Base-by-base conservation (phyloP, 2,888 invertebrate genomes). In the Halictus ligatus region DNA sequence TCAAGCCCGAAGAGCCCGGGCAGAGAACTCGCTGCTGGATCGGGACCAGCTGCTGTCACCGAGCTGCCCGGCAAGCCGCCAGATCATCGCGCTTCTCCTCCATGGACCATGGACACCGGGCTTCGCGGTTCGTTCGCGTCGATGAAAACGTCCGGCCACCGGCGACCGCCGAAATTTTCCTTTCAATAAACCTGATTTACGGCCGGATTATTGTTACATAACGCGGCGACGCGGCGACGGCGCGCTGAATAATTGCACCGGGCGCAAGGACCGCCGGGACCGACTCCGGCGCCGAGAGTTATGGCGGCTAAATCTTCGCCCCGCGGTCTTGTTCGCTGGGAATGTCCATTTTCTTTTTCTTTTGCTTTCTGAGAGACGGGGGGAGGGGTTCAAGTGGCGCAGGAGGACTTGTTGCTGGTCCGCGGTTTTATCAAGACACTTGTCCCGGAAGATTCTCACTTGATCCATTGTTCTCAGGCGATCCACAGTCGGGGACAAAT, bases 21-120 rank as follows among this genome's bases (percentile, higher is more conserved):
- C 79, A 75, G 79, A 40, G 81, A 40, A 43, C 69, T 87, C 81
- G 78, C 83, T 78, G 87, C 91, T 91, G 91, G 92, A 93, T 92
- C 92, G 88, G 87, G 90, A 93, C 92, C 93, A 93, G 92, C 92
- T 92, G 93, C 93, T 92, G 92, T 94, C 92, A 91, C 87, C 89
- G 89, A 92, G 85, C 83, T 89, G 83, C 73, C 84, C 84, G 86
- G 88, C 87, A 80, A 78, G 76, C 60, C 79, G 90, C 88, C 90
- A 88, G 89, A 87, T 87, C 85, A 77, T 83, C 43, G 88, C 78
- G 75, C 58, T 74, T 80, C 81, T 78, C 73, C 10, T 54, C 54
- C 86, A 79, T 83, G 50, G 48, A 13, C 81, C 69, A 60, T 15
- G 74, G 35, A 64, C 71, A 76, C 71, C 35, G 5, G 69, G 69